Percentiles rank a stretch among this genome's conserved stretches.
Evolutionary conservation across 2,797 vertebrate genomes (phyloP).

Genomic region (Adrianichthys oophorus): DNA sequence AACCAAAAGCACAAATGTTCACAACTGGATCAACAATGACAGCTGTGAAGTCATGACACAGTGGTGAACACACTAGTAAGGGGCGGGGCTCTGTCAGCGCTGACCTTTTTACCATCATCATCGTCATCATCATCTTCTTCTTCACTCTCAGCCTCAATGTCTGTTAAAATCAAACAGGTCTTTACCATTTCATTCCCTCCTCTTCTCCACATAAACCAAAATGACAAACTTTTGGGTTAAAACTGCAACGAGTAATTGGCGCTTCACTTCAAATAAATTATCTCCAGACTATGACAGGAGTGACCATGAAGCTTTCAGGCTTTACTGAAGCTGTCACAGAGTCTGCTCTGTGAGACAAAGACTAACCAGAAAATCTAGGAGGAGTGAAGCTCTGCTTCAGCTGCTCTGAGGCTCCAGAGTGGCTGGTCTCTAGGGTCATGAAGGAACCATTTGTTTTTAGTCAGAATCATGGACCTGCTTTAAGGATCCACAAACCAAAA

Average conservation of each 20-base stretch:
- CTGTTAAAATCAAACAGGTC: slow-evolving; percentile 78
- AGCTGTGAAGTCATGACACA: slow-evolving; percentile 23
- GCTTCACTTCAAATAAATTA: slow-evolving; percentile 4
- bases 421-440: no score
- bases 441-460: no score
- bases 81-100: slow-evolving; percentile 40
- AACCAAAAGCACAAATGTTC: slow-evolving; percentile 8
- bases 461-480: slow-evolving; percentile 8
- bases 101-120: slow-evolving; percentile 90
- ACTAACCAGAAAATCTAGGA: no score
- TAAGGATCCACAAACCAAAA: not conserved
- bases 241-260: not conserved
- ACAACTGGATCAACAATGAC: slow-evolving; percentile 9
- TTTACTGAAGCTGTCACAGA: no score
- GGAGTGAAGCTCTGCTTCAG: not conserved
- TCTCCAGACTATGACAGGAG: not conserved
- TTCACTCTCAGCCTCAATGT: slow-evolving; percentile 95
- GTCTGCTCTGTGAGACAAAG: not conserved
- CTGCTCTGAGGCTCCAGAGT: not conserved
- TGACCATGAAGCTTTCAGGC: not conserved
- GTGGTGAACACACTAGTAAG: slow-evolving; percentile 31
- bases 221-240: not conserved
- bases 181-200: slow-evolving; percentile 22
- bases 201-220: slow-evolving; percentile 1
- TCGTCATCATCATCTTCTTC: slow-evolving; percentile 95